Base-by-base conservation (phyloP, 2,888 invertebrate genomes). In the Eretmocerus hayati region DNA sequence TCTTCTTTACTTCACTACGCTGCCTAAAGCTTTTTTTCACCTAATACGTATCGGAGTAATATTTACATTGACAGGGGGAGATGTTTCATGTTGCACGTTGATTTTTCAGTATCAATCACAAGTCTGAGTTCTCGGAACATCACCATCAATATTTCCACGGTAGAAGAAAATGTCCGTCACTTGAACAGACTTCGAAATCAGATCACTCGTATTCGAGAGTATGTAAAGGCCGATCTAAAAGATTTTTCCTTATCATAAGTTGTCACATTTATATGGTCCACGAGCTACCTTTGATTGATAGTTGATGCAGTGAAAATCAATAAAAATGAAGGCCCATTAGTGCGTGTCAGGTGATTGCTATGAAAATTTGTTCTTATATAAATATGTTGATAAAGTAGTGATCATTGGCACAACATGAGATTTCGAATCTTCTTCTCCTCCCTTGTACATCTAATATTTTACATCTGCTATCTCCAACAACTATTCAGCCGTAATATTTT, bases 311-410 rank as follows among this genome's bases (percentile, higher is more conserved):
- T 54, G 54, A 41, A 44, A 50, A 39, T 26, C 31, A 39, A 36
- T 35, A 31, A 62, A 59, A 62, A 65, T 66, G 64, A 70, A 71
- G 71, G 70, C 70, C 69, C 70, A 66, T 60, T 66, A 61, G 59
- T 66, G 65, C 65, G 65, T 67, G 64, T 67, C 63, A 60, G 58
- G 58, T 46, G 52, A 55, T 39, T 59, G 50, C 50, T 22, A 11
- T 23, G 40, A 36, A 41, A 41, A 51, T 45, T 42, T 52, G 48
- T 48, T 52, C 46, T 51, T 45, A 41, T 42, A 22, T 19, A 26
- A 42, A 36, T 45, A 16, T 43, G 13, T 36, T 42, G 46, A 35
- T 19, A 37, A 42, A 13, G 43, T 37, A 40, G 50, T 31, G 48
- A 39, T 50, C 48, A 46, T 35, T 42, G 38, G 41, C 50, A 48